Evolutionary conservation across 2,888 invertebrate species (phyloP), one percentile per base, ranked within the genome.

Genomic region (Melanotus villosus): DNA sequence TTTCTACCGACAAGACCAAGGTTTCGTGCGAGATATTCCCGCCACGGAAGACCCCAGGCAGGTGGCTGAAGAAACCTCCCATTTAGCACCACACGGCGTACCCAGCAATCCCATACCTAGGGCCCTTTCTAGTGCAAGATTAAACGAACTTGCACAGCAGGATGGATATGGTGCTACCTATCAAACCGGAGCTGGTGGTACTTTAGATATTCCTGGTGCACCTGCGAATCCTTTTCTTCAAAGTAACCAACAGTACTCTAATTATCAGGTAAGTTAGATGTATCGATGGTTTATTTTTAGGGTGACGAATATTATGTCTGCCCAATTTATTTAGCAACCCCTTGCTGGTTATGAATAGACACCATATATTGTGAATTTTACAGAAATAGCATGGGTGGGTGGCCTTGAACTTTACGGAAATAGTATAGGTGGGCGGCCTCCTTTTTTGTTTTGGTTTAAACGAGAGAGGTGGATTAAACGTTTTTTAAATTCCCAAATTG

Each of bases 41-140:
- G 89, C 88, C 70, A 90, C 92, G 60, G 93, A 93, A 82, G 93
- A 93, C 86, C 93, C 93, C 1, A 90, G 90, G 80, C 92, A 92
- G 83, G 89, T 90, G 38, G 90, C 90, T 0, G 90, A 90, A 77
- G 96, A 94, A 82, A 93, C 94, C 32, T 91, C 92, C 1, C 96
- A 96, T 85, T 87, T 97, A 80, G 96, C 96, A 65, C 97, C 97
- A n/a, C 97, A 97, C 82, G 97, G 97, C 54, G 97, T 97, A 57
- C 97, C 97, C 50, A 94, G 95, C 81, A 95, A 95, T 87, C 96
- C 96, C 16, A 91, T 95, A 80, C 95, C 95, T 0, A 89, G 95
- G 72, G 95, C 94, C 57, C 87, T 95, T 19, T 94, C 94, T 76
- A 94, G 94, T 80, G 91, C 90, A 74, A 90, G 94, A 68, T 88